Conservation (phyloP, 2,797 vertebrate genomes). For the Myiothlypis chrysogaster region DNA sequence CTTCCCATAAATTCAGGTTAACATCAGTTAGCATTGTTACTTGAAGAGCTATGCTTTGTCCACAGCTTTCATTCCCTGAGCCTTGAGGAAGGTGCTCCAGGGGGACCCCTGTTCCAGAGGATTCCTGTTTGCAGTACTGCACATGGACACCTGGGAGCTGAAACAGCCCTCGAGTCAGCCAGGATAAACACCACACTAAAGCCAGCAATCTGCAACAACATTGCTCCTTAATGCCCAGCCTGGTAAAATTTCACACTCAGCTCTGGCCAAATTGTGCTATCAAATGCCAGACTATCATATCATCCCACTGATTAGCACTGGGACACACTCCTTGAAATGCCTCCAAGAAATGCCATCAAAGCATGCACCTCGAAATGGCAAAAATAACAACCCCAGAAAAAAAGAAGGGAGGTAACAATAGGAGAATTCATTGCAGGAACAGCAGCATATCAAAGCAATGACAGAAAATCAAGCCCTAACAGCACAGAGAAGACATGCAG, state of each 20-base stretch:
- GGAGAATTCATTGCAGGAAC: neutral
- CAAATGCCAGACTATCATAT: neutral
- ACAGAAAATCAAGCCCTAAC: neutral
- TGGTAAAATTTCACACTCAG: neutral
- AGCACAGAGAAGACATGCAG: neutral
- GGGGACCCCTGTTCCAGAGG: neutral
- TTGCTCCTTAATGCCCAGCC: neutral
- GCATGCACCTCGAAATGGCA: neutral
- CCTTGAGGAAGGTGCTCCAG: neutral
- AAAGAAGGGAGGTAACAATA: neutral
- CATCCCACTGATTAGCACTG: neutral
- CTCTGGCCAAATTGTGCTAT: neutral
- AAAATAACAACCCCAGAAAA: neutral
- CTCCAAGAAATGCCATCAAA: neutral
- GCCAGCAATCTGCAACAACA: neutral
- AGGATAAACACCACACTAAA: neutral
- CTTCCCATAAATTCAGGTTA: neutral
- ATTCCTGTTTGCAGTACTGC: neutral
- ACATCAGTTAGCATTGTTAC: neutral
- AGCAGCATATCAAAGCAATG: neutral
- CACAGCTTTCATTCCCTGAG: neutral
- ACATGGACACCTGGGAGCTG: accelerated
- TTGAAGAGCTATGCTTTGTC: neutral
- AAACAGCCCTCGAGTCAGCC: neutral
- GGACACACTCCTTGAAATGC: neutral